phyloP scores from a whole-genome alignment of 2,797 vertebrate species.

The Streptopelia turtur region DNA sequence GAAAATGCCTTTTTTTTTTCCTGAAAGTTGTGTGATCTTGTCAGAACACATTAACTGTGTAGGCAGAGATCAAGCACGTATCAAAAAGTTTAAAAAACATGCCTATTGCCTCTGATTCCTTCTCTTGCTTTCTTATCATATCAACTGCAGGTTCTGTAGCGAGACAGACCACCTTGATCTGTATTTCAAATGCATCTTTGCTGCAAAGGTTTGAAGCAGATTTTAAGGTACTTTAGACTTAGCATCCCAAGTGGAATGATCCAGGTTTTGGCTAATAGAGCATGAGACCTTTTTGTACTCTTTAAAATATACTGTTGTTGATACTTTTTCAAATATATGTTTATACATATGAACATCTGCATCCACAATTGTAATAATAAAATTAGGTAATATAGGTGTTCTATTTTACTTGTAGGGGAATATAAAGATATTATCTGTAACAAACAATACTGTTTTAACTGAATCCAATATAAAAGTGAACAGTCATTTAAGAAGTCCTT shows the following conservation, averaged over 20 bases:
- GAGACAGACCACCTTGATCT: not conserved
- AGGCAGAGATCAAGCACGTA: not conserved
- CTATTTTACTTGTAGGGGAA: not conserved
- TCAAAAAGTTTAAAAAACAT: not conserved
- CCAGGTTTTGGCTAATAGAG: not conserved
- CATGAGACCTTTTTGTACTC: not conserved
- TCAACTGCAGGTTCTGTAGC: not conserved
- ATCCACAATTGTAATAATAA: not conserved
- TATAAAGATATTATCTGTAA: not conserved
- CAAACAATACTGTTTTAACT: not conserved
- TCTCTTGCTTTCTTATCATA: not conserved
- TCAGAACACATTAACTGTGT: not conserved
- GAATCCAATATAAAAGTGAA: not conserved
- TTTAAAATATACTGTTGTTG: not conserved
- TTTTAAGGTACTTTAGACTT: not conserved
- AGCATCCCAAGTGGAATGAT: not conserved
- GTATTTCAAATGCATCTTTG: not conserved
- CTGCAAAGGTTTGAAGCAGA: not conserved
- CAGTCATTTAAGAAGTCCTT: not conserved
- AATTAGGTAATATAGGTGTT: not conserved
- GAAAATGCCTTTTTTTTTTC: not conserved
- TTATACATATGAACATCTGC: not conserved
- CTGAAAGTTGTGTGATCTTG: not conserved
- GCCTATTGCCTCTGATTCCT: not conserved
- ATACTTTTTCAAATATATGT: not conserved